These are phyloP conservation scores for Bursaphelenchus mucronatus DNA, from an alignment of 1,140 invertebrate species.

Conservation along the genomic window DNA sequence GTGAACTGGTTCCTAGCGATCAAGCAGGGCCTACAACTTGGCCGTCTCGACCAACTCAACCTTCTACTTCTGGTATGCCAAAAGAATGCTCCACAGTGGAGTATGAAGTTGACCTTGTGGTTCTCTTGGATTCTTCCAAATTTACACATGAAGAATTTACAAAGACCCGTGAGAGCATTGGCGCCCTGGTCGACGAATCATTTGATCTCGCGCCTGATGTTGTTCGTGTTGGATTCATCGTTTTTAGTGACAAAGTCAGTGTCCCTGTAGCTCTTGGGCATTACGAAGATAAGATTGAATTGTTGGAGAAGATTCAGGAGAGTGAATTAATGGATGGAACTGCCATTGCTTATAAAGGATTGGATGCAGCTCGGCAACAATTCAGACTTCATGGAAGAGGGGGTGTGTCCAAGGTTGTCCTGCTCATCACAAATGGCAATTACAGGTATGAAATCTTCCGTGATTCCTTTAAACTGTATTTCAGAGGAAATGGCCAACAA, in stretches of 20 bases:
- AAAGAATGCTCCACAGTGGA: slow-evolving; percentile 36
- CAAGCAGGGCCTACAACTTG: slow-evolving; percentile 22
- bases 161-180: slow-evolving; percentile 51
- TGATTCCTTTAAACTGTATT: slow-evolving; percentile 10
- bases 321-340: slow-evolving; percentile 36
- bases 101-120: slow-evolving; percentile 52
- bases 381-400: slow-evolving; percentile 51
- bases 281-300: slow-evolving; percentile 60
- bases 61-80: neutral
- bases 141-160: slow-evolving; percentile 50
- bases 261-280: slow-evolving; percentile 59
- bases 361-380: slow-evolving; percentile 59
- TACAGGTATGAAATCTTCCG: slow-evolving; percentile 41
- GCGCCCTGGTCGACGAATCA: slow-evolving; percentile 55
- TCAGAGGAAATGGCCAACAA: slow-evolving; percentile 56
- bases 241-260: slow-evolving; percentile 56
- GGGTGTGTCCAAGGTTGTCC: slow-evolving; percentile 46
- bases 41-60: slow-evolving; percentile 35
- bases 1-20: slow-evolving; percentile 36
- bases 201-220: slow-evolving; percentile 59
- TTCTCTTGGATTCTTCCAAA: slow-evolving; percentile 57
- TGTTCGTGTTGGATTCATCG: slow-evolving; percentile 54
- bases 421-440: slow-evolving; percentile 58
- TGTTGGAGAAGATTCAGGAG: slow-evolving; percentile 51
- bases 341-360: slow-evolving; percentile 53